A percentile compares a stretch with the other conserved stretches of the same genome.
Evolutionary conservation across 2,113 vertebrate species (phyloP).

Genomic region (Lampris incognitus): DNA sequence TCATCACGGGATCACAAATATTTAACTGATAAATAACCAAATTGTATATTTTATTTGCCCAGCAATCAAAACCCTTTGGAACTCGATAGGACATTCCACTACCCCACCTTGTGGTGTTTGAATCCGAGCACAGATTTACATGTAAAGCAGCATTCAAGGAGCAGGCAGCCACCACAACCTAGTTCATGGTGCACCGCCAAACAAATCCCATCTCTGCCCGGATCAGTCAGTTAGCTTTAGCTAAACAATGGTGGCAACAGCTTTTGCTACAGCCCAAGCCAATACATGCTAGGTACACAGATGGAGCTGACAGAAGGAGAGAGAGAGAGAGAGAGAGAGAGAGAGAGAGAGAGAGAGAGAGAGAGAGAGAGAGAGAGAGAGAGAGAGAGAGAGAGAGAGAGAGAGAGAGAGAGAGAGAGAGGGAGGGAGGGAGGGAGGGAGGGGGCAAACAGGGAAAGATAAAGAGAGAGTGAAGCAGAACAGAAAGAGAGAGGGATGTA

Average conservation of each 20-base stretch:
- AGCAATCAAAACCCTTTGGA: slow-evolving; percentile 47
- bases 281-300: slow-evolving; percentile 79
- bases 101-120: slow-evolving; percentile 77
- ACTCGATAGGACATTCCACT: slow-evolving; percentile 67
- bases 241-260: slow-evolving; percentile 68
- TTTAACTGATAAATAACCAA: slow-evolving; percentile 41
- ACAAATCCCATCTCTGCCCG: slow-evolving; percentile 64
- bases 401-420: slow-evolving; percentile 43
- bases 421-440: slow-evolving; percentile 34
- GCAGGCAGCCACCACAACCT: slow-evolving; percentile 57
- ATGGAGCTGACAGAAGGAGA: slow-evolving; percentile 80
- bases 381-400: slow-evolving; percentile 53
- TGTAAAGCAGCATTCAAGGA: slow-evolving; percentile 64
- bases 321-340: slow-evolving; percentile 35
- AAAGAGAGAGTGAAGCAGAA: neutral
- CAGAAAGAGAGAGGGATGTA: neutral
- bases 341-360: slow-evolving; percentile 10
- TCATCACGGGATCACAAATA: slow-evolving; percentile 6
- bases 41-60: slow-evolving; percentile 39
- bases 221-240: slow-evolving; percentile 71
- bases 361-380: neutral
- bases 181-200: slow-evolving; percentile 53
- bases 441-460: neutral
- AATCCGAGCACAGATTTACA: slow-evolving; percentile 66
- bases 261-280: slow-evolving; percentile 57